Base-by-base conservation (phyloP, 2,113 vertebrate species). In the Chloroceryle aenea region DNA sequence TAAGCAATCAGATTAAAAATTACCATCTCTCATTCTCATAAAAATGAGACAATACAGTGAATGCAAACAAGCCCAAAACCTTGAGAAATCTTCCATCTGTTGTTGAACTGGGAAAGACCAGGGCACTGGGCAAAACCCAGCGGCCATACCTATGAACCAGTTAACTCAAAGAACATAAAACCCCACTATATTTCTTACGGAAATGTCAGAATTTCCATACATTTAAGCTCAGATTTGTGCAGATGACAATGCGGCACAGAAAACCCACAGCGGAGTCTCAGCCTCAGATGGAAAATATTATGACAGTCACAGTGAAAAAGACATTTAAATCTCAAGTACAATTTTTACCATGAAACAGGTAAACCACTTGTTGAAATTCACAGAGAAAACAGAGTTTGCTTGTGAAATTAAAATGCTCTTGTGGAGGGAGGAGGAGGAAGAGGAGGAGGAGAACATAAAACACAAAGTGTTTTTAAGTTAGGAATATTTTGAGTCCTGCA, bases 251-350 rank as follows among this genome's bases (percentile, higher is more conserved):
- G 67, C 59, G 91, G 91, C 91, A 94, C 85, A 91, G 78, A 96
- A 97, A 97, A 96, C 95, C 95, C 96, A 94, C 93, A 4, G 94
- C 73, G 82, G 92, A 96, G 95, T 90, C 93, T 82, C 93, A 96
- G 84, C 61, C 85, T 96, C 95, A 85, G 94, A 74, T 95, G 93
- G 91, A 96, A 97, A 96, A 95, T 95, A 93, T 89, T 95, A 84
- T 83, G 85, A 96, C 89, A 94, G 91, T 90, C 90, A 92, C 91
- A 91, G 64, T 25, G 93, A 90, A 97, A 97, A 94, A 90, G 81
- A 93, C 75, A 87, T 92, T 97, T 90, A 80, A 84, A 89, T 94
- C 83, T 85, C 40, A 96, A 93, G 73, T 50, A 89, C 61, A 82
- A 73, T 94, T 95, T 93, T 95, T 88, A 89, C 85, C 94, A 64